phyloP scores from a whole-genome alignment of 2,797 vertebrate genomes.

The Rousettus madagascariensis region DNA sequence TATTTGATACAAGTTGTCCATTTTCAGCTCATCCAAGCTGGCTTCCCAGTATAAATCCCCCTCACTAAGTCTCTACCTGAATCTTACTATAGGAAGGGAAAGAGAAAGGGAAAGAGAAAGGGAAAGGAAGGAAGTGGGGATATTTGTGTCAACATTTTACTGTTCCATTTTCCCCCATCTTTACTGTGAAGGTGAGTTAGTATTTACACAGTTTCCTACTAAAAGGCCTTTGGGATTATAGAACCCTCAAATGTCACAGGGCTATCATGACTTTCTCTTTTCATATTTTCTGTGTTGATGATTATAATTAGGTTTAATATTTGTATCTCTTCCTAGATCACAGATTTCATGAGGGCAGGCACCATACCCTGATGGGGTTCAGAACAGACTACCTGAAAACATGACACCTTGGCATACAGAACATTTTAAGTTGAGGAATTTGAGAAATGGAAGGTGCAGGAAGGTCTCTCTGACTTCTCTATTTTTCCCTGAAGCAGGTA shows the following conservation, averaged over 20 bases:
- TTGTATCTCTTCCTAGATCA: background rate
- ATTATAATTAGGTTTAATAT: background rate
- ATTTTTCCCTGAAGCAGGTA: background rate
- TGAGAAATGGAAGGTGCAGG: background rate
- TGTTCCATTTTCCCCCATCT: background rate
- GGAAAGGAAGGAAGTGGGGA: background rate
- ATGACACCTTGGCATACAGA: background rate
- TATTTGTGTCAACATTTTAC: background rate
- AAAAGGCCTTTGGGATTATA: background rate
- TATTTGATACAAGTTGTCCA: background rate
- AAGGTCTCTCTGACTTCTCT: background rate
- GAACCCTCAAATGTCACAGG: background rate
- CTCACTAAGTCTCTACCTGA: background rate
- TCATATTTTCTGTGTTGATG: background rate
- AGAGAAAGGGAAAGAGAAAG: accelerated
- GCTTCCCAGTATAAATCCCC: background rate
- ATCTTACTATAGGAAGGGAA: background rate
- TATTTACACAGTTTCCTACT: background rate
- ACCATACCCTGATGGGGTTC: background rate
- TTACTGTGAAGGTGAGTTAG: background rate
- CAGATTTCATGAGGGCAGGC: background rate
- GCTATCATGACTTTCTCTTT: background rate
- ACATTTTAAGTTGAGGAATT: background rate
- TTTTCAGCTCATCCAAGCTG: too few species aligned
- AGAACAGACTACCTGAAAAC: background rate